Evolutionary conservation across 1,140 invertebrate genomes (phyloP).

Genomic region (Pogonomyrmex barbatus): DNA sequence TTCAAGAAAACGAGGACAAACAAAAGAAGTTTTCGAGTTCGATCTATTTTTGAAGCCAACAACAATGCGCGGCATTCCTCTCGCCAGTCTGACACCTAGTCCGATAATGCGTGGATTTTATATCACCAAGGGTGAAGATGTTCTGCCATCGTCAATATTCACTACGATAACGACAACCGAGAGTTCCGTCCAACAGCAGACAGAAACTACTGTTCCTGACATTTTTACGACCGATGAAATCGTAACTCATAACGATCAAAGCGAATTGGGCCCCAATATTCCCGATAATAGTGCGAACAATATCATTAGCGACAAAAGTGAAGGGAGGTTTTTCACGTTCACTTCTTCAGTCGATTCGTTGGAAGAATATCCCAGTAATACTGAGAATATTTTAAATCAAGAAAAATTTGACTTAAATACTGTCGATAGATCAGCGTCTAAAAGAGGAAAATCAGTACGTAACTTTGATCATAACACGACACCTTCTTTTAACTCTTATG

Average conservation of each 20-base stretch:
- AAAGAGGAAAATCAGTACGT: neutral
- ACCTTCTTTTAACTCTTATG: neutral
- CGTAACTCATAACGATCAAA: neutral
- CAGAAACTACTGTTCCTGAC: neutral
- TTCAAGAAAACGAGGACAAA: conserved; percentile 37
- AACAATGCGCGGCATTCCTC: conserved; percentile 68
- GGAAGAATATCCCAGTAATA: neutral
- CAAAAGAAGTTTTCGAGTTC: conserved; percentile 18
- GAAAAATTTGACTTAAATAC: neutral
- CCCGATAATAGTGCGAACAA: neutral
- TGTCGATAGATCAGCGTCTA: neutral
- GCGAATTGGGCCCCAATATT: neutral
- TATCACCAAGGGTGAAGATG: conserved; percentile 71
- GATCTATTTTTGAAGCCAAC: conserved; percentile 59
- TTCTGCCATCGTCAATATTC: neutral
- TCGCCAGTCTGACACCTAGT: neutral
- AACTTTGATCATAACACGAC: neutral
- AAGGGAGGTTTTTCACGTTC: neutral
- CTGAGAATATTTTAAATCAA: neutral
- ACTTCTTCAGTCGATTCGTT: neutral
- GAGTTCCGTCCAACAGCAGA: neutral
- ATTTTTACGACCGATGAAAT: neutral
- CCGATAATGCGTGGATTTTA: conserved; percentile 76
- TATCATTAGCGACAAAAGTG: conserved; percentile 4
- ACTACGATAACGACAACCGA: neutral